Percentiles rank a stretch among this genome's conserved stretches.
Evolutionary conservation across 1,140 invertebrate genomes (phyloP).

Genomic region (Acyrthosiphon pisum): DNA sequence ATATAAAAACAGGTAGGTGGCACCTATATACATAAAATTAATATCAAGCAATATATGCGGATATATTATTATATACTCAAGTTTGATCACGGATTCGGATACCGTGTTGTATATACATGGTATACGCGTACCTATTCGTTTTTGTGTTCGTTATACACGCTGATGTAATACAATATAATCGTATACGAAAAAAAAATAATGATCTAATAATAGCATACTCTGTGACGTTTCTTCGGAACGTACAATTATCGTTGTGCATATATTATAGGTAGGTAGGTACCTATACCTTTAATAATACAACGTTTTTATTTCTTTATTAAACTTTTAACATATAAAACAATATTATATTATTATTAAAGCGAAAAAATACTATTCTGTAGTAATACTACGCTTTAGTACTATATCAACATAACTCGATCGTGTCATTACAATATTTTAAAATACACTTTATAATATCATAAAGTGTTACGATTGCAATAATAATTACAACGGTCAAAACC

Average conservation of each 20-base stretch:
- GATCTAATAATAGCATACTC: background rate
- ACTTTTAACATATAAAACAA: background rate
- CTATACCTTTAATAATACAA: background rate
- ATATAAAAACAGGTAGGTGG: background rate
- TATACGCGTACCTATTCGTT: background rate
- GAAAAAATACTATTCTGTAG: background rate
- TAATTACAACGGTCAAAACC: background rate
- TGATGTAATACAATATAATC: background rate
- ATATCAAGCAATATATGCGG: background rate
- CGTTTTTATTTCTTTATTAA: background rate
- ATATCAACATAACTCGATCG: background rate
- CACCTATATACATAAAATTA: background rate
- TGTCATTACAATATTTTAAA: background rate
- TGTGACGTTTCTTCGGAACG: background rate
- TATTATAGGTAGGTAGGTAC: background rate
- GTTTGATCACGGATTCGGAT: background rate
- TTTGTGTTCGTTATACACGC: background rate
- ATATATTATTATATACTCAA: background rate
- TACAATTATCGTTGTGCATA: conserved; percentile 9
- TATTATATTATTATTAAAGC: background rate
- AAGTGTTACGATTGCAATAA: background rate
- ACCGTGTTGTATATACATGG: background rate
- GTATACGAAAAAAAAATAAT: conserved; percentile 1
- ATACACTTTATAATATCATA: background rate
- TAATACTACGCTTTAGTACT: background rate